Conservation (phyloP, 1,140 invertebrate genomes). For the Micrasema minimum region DNA sequence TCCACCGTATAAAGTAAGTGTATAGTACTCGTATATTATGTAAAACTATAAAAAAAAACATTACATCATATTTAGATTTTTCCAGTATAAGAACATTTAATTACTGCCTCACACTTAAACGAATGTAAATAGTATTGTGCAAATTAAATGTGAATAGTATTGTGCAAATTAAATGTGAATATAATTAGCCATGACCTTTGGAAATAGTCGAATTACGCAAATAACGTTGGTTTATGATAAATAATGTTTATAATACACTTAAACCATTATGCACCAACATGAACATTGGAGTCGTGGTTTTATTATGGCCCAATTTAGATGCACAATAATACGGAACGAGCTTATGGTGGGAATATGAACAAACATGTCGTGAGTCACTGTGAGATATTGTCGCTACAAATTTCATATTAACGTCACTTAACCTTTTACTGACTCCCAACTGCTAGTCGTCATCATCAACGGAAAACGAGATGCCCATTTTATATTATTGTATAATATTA, state of each 20-base stretch:
- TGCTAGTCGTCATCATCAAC: conserved; percentile 9
- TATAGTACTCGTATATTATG: no score
- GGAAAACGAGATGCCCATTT: background rate
- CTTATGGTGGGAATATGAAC: conserved; percentile 12
- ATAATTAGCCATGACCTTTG: conserved; percentile 3
- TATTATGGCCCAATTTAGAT: conserved; percentile 3
- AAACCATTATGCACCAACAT: background rate
- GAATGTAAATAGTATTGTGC: background rate
- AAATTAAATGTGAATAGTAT: background rate
- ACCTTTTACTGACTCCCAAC: conserved; percentile 27
- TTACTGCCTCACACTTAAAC: no score
- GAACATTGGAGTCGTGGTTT: background rate
- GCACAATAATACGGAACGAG: no score
- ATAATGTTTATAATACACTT: no score
- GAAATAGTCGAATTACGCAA: background rate
- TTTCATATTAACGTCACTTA: conserved; percentile 31
- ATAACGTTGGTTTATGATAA: background rate
- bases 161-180: background rate
- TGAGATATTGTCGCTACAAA: conserved; percentile 14
- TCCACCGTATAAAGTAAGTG: no score
- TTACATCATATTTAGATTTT: no score
- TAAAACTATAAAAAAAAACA: no score
- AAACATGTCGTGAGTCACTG: conserved; percentile 23
- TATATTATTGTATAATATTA: no score
- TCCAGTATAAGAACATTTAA: no score